Evolutionary conservation across 2,888 invertebrate genomes (phyloP).

Genomic region (Schrankia costaestrigalis): DNA sequence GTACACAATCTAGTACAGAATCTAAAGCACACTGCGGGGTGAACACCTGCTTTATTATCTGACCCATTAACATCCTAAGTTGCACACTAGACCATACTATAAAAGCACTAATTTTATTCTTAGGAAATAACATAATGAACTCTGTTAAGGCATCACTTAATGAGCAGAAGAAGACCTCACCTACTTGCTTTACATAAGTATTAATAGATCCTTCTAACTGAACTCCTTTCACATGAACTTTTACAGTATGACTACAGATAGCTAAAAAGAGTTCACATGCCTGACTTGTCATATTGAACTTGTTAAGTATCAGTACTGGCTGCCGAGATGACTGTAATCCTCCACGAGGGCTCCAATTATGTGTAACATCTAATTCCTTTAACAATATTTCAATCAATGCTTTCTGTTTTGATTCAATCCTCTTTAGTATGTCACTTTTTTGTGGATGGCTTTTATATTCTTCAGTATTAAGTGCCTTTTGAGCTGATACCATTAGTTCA

Average conservation of each 20-base stretch:
- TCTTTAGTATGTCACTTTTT: slow-evolving; percentile 61
- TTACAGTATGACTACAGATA: slow-evolving; percentile 90
- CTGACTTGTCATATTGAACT: slow-evolving; percentile 84
- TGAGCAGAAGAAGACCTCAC: slow-evolving; percentile 91
- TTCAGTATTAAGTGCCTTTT: slow-evolving; percentile 60
- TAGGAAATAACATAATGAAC: slow-evolving; percentile 87
- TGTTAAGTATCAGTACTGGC: slow-evolving; percentile 91
- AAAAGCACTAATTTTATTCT: slow-evolving; percentile 83
- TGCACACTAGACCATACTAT: slow-evolving; percentile 95
- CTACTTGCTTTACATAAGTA: slow-evolving; percentile 89
- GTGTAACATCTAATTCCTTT: slow-evolving; percentile 93
- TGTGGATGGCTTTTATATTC: slow-evolving; percentile 67
- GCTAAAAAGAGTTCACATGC: slow-evolving; percentile 91
- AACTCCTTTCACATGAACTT: slow-evolving; percentile 89
- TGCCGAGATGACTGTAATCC: slow-evolving; percentile 91
- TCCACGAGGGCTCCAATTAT: slow-evolving; percentile 94
- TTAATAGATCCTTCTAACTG: slow-evolving; percentile 90
- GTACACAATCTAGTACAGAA: slow-evolving; percentile 92
- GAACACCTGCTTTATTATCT: slow-evolving; percentile 93
- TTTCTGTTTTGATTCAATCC: slow-evolving; percentile 86
- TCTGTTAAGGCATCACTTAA: slow-evolving; percentile 85
- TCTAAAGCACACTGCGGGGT: slow-evolving; percentile 93
- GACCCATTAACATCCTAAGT: slow-evolving; percentile 88
- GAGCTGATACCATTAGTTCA: slow-evolving; percentile 84
- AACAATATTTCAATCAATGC: slow-evolving; percentile 92